These are phyloP conservation scores for Papilio elwesi DNA, from an alignment of 2,888 invertebrate genomes.

Conservation along the genomic window DNA sequence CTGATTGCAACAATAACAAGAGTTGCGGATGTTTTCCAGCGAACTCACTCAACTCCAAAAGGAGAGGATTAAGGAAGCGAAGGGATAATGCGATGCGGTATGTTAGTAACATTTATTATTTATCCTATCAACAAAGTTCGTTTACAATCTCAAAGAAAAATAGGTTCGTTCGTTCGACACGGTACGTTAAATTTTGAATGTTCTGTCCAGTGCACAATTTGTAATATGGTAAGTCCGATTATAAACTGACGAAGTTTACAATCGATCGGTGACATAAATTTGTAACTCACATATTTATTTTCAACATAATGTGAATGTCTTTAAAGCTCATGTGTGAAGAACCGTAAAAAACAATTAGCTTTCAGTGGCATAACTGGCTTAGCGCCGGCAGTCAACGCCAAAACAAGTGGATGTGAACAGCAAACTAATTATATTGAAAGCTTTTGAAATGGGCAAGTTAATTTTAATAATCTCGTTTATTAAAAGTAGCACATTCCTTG, in stretches of 20 bases:
- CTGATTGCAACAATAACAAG: no score
- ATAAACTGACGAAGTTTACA: background rate
- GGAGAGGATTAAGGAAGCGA: no score
- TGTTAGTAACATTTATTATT: no score
- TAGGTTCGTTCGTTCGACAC: no score
- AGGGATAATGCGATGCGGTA: no score
- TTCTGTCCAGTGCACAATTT: no score
- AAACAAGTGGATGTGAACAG: constrained; percentile 22
- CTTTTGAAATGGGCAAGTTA: constrained; percentile 7
- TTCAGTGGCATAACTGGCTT: background rate
- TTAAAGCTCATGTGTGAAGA: background rate
- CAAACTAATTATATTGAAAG: constrained; percentile 26
- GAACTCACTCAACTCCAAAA: no score
- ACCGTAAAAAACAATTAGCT: constrained; percentile 11
- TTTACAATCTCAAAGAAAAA: no score
- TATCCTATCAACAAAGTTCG: no score
- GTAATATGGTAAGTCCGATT: no score
- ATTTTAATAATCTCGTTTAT: constrained; percentile 14
- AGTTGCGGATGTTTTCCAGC: no score
- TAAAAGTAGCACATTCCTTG: background rate
- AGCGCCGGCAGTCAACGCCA: constrained; percentile 14
- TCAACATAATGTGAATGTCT: background rate
- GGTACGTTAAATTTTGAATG: no score
- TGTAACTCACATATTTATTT: background rate
- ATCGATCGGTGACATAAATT: background rate